Percentiles rank a stretch among this genome's conserved stretches.
Evolutionary conservation across 2,113 vertebrate species (phyloP).

Genomic region (Mus musculus): DNA sequence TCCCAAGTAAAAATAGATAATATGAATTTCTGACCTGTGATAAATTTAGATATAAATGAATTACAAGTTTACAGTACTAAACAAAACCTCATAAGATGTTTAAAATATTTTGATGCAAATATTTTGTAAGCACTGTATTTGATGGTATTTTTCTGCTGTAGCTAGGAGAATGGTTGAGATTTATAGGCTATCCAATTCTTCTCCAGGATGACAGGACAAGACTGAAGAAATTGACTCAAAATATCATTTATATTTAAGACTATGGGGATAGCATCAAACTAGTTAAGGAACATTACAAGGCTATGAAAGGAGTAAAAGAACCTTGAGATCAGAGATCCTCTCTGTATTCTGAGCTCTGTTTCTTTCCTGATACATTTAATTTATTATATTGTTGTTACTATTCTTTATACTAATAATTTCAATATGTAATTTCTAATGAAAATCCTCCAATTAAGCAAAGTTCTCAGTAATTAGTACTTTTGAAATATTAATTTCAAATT

Average conservation of each 20-base stretch:
- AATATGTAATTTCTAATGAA: not conserved
- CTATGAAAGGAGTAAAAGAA: not conserved
- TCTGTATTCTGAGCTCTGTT: not conserved
- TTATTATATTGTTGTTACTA: not conserved
- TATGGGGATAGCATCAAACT: not conserved
- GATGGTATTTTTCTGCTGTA: conserved; percentile 10
- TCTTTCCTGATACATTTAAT: not conserved
- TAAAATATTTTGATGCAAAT: conserved; percentile 9
- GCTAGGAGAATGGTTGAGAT: conserved; percentile 31
- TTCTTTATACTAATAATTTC: not conserved
- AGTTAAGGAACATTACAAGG: not conserved
- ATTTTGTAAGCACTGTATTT: conserved; percentile 35
- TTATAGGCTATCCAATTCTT: conserved; percentile 51
- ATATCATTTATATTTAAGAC: conserved; percentile 41
- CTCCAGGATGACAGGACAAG: not conserved
- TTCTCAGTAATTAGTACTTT: not conserved
- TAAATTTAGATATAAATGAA: conserved; percentile 55
- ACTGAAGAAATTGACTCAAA: conserved; percentile 9
- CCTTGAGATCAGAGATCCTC: not conserved
- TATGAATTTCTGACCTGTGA: not conserved
- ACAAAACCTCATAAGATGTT: not conserved
- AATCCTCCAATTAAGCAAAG: not conserved
- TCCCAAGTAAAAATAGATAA: conserved; percentile 62
- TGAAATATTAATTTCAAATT: conserved; percentile 18
- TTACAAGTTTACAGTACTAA: not conserved